Conservation (phyloP, 2,797 vertebrate genomes). For the Lagocephalus sceleratus region DNA sequence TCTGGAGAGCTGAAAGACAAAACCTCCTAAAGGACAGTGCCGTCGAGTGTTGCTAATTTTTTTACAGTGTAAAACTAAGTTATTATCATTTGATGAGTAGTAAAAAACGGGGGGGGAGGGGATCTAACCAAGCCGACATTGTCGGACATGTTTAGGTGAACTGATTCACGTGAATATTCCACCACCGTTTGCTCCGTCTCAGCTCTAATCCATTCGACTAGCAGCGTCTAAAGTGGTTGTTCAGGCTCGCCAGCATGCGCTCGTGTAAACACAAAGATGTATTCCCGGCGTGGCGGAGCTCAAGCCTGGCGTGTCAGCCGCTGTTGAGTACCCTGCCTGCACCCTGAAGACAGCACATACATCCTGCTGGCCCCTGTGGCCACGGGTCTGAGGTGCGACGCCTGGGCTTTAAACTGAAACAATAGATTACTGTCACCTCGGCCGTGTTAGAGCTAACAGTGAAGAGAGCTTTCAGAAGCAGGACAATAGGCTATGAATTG, state of each 20-base stretch:
- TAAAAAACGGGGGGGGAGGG: no score
- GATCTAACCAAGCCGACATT: no score
- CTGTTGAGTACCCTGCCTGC: slow-evolving; percentile 32
- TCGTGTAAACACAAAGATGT: slow-evolving; percentile 52
- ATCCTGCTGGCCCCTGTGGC: slow-evolving; percentile 63
- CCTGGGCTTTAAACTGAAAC: slow-evolving; percentile 74
- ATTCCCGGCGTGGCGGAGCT: slow-evolving; percentile 43
- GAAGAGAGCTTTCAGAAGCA: slow-evolving; percentile 74
- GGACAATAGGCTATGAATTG: slow-evolving; percentile 81
- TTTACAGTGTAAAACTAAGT: no score
- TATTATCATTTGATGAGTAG: no score
- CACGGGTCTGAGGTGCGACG: slow-evolving; percentile 59
- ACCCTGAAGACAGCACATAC: slow-evolving; percentile 66
- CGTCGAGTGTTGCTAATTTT: no score
- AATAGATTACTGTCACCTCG: slow-evolving; percentile 80
- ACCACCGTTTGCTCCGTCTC: slow-evolving; percentile 1
- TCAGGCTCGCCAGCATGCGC: slow-evolving; percentile 10
- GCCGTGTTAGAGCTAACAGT: slow-evolving; percentile 68
- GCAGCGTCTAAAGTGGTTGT: slow-evolving; percentile 18
- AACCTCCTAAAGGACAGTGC: no score
- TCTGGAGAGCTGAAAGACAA: no score
- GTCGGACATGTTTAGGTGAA: not conserved
- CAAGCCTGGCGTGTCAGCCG: slow-evolving; percentile 47
- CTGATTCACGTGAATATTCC: no score
- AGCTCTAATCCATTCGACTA: slow-evolving; percentile 16